phyloP scores from a whole-genome alignment of 2,888 invertebrate species.

The Lithosia quadra region DNA sequence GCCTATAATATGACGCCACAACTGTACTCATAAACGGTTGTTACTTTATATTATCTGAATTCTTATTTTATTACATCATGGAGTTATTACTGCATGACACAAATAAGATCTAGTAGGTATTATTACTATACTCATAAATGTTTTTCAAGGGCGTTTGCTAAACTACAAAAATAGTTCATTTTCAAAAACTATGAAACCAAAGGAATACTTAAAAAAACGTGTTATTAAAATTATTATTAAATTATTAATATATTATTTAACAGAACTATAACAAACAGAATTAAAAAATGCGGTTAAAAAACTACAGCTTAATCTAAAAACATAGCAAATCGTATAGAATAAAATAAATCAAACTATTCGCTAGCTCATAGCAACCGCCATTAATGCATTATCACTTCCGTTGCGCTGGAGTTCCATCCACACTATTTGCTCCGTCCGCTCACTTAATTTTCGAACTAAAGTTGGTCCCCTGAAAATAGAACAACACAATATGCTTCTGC shows the following conservation, averaged over 20 bases:
- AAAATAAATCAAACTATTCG: conserved; percentile 35
- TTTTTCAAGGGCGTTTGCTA: too few relatives aligned
- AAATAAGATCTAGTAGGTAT: background rate
- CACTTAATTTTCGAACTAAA: conserved; percentile 55
- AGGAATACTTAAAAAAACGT: too few relatives aligned
- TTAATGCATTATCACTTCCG: conserved; percentile 78
- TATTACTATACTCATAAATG: too few relatives aligned
- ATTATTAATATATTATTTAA: too few relatives aligned
- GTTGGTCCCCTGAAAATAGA: conserved; percentile 44
- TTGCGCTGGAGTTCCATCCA: conserved; percentile 60
- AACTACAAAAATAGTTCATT: too few relatives aligned
- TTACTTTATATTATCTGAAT: background rate
- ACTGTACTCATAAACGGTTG: background rate
- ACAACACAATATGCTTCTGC: conserved; percentile 19
- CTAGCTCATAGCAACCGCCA: conserved; percentile 70
- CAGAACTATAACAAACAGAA: too few relatives aligned
- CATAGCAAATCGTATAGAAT: background rate
- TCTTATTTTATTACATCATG: conserved; percentile 3
- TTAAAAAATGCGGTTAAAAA: too few relatives aligned
- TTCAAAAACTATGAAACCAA: too few relatives aligned
- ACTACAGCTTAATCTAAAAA: background rate
- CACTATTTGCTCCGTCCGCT: conserved; percentile 45
- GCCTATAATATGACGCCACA: background rate
- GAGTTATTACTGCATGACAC: background rate
- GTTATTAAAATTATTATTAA: too few relatives aligned